Evolutionary conservation across 2,797 vertebrate species (phyloP).

Genomic region (Lophotriccus pileatus): DNA sequence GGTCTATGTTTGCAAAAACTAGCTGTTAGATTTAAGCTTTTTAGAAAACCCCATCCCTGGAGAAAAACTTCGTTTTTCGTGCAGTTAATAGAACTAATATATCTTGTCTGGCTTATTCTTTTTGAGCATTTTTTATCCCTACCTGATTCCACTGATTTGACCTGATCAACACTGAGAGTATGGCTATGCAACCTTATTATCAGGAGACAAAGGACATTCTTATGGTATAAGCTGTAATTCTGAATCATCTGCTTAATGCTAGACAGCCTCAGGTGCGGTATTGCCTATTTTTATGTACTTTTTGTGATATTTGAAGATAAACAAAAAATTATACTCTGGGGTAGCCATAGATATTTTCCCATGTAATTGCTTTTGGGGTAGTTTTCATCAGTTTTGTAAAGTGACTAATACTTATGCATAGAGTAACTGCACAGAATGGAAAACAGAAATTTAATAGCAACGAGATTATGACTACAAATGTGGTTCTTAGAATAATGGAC

Average conservation of each 20-base stretch:
- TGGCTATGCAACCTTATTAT: neutral
- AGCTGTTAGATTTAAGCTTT: neutral
- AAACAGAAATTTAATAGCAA: slow-evolving; percentile 36
- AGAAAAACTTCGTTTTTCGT: neutral
- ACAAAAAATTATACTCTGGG: neutral
- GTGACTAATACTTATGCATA: neutral
- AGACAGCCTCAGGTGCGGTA: neutral
- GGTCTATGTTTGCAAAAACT: neutral
- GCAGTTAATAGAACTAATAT: neutral
- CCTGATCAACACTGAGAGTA: neutral
- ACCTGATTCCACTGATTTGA: neutral
- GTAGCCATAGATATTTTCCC: neutral
- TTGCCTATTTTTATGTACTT: neutral
- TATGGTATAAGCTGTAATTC: neutral
- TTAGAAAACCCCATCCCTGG: neutral
- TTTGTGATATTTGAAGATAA: neutral
- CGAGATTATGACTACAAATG: neutral
- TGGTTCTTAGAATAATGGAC: slow-evolving; percentile 17
- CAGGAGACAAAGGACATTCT: neutral
- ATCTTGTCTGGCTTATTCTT: neutral
- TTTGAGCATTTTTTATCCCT: neutral
- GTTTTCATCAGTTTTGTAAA: neutral
- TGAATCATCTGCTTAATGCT: slow-evolving; percentile 27
- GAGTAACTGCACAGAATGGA: neutral
- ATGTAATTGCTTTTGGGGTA: slow-evolving; percentile 12